These are phyloP conservation scores for Dorcus parallelipipedus DNA, from an alignment of 2,888 invertebrate species.

Conservation along the genomic window DNA sequence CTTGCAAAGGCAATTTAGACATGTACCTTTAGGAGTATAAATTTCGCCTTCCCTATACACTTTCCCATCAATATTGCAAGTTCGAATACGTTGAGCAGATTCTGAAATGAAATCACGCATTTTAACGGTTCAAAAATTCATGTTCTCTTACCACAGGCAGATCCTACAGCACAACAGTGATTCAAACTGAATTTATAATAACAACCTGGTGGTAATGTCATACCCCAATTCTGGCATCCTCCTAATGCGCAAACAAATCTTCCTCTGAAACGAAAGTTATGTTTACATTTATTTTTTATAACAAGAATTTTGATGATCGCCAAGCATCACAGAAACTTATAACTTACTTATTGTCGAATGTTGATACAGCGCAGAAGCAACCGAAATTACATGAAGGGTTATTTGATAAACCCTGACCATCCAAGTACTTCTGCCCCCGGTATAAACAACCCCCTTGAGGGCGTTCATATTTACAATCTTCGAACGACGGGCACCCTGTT, in stretches of 20 bases:
- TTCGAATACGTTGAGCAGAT: conserved; percentile 9
- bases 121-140: too few species aligned
- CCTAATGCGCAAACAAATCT: conserved; percentile 7
- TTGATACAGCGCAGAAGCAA: conserved; percentile 1
- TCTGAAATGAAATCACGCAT: conserved; percentile 5
- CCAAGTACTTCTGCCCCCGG: background rate
- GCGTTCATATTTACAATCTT: too few species aligned
- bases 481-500: too few species aligned
- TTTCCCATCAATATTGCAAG: conserved; percentile 20
- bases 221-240: background rate
- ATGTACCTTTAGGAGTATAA: conserved; percentile 22
- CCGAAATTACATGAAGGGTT: conserved; percentile 7
- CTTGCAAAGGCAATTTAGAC: conserved; percentile 23
- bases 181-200: conserved; percentile 2
- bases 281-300: too few species aligned
- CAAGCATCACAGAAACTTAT: background rate
- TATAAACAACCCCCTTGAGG: too few species aligned
- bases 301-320: background rate
- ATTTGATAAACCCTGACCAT: background rate
- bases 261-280: background rate
- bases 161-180: conserved; percentile 2
- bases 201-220: background rate
- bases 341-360: background rate
- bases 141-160: background rate
- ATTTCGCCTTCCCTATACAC: conserved; percentile 23